Evolutionary conservation across 2,113 vertebrate genomes (phyloP), one percentile per base, ranked within the genome.

Genomic region (Pituophis catenifer): DNA sequence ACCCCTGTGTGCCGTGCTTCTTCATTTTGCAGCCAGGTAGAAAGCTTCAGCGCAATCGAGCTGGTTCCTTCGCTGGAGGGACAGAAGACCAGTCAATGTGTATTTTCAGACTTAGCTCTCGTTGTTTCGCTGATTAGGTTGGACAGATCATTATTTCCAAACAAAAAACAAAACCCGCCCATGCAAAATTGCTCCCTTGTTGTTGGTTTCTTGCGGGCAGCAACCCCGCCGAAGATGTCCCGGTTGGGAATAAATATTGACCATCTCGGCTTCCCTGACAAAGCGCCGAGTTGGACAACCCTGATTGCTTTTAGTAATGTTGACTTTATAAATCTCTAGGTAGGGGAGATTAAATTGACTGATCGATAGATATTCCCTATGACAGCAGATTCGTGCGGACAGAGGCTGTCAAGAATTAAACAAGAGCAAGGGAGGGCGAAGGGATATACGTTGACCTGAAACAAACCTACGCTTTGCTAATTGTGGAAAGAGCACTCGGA

Each of bases 171-270:
- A 55, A 11, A 52, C 8, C 52, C 81, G 33, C 44, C 57, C 24
- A 50, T 17, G 52, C 8, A 26, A 38, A 38, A 92, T 70, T 92
- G 59, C 59, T 89, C 59, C 52, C 91, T 75, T 75, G 91, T 53
- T 65, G 44, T 55, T 89, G 70, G 50, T 65, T 54, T 24, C 86
- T 88, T 44, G 52, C 91, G 26, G 65, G 33, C 19, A 87, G 88
- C 86, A 92, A 44, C 86, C 38, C 54, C 1, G 86, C 86, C 65
- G 86, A 70, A 44, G 91, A 75, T n/a, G 33, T 59, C 23, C 87
- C 54, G n/a, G 86, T 21, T 70, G n/a, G 91, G 89, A 92, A 92
- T 92, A 92, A 92, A 88, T 89, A 92, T 89, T 92, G 91, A 89
- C 59, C 87, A 70, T 44, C 86, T 15, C 75, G 26, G 8, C 59